Evolutionary conservation across 2,113 vertebrate species (phyloP).

Genomic region (Cathartes aura): DNA sequence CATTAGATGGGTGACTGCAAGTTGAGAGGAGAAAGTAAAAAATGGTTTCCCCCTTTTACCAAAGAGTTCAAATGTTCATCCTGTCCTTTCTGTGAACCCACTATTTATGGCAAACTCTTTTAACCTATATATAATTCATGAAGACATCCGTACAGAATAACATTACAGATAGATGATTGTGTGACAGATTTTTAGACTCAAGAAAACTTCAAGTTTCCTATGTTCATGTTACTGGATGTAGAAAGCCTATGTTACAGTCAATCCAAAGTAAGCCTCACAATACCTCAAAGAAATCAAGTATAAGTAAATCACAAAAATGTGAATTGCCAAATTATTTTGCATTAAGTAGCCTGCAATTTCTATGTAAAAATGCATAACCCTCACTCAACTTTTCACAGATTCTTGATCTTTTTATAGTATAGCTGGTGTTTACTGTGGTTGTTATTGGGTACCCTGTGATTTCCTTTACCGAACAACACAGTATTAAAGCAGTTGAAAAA

Average conservation of each 20-base stretch:
- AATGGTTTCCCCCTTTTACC: slow-evolving; percentile 43
- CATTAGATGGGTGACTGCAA: slow-evolving; percentile 65
- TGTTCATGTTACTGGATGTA: background rate
- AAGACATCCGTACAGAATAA: slow-evolving; percentile 73
- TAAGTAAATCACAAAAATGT: background rate
- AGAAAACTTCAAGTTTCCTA: slow-evolving; percentile 28
- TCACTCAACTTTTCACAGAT: background rate
- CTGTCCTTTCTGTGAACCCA: slow-evolving; percentile 80
- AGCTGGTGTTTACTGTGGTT: background rate
- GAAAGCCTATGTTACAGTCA: background rate
- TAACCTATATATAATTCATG: slow-evolving; percentile 84
- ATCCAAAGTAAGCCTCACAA: background rate
- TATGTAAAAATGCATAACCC: background rate
- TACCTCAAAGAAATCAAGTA: background rate
- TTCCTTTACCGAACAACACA: background rate
- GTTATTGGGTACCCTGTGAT: background rate
- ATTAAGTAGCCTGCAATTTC: background rate
- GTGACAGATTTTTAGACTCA: slow-evolving; percentile 67
- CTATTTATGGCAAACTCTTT: slow-evolving; percentile 80
- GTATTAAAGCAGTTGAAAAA: background rate
- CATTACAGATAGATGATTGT: slow-evolving; percentile 58
- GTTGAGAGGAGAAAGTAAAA: slow-evolving; percentile 66
- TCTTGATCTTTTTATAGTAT: background rate
- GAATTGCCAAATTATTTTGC: background rate
- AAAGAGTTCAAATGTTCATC: slow-evolving; percentile 80